Evolutionary conservation across 2,113 vertebrate genomes (phyloP).

Genomic region (Osmerus mordax): DNA sequence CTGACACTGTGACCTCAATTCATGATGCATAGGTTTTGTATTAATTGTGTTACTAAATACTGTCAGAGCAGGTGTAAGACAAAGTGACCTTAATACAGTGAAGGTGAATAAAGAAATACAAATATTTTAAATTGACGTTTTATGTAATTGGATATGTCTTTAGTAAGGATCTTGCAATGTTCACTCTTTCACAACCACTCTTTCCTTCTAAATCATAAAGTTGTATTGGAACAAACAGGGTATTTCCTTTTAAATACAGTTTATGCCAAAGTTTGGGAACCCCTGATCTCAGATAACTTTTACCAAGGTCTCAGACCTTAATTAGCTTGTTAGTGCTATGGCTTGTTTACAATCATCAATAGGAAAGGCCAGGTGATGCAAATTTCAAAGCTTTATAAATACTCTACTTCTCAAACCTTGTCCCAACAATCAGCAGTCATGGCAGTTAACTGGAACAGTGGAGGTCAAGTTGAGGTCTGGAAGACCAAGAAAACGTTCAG

Average conservation of each 20-base stretch:
- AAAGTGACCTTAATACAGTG: no score
- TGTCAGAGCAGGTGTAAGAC: not conserved
- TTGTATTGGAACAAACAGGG: no score
- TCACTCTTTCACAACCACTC: no score
- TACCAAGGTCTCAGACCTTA: conserved; percentile 12
- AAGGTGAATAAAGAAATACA: no score
- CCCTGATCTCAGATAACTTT: not conserved
- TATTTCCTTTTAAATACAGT: no score
- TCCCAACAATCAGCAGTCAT: not conserved
- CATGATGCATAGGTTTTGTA: not conserved
- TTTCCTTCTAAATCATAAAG: no score
- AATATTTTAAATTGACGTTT: no score
- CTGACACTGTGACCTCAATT: not conserved
- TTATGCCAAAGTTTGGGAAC: no score
- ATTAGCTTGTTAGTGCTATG: conserved; percentile 7
- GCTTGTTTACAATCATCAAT: conserved; percentile 5
- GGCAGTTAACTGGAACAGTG: not conserved
- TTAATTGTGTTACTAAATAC: not conserved
- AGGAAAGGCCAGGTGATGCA: conserved; percentile 16
- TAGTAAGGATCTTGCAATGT: no score
- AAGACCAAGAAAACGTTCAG: no score
- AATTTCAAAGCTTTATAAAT: conserved; percentile 11
- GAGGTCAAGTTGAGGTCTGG: not conserved
- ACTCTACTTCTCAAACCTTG: no score
- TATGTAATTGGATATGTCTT: no score